These are phyloP conservation scores for Pantala flavescens DNA, from an alignment of 1,140 invertebrate genomes.

Conservation along the genomic window DNA sequence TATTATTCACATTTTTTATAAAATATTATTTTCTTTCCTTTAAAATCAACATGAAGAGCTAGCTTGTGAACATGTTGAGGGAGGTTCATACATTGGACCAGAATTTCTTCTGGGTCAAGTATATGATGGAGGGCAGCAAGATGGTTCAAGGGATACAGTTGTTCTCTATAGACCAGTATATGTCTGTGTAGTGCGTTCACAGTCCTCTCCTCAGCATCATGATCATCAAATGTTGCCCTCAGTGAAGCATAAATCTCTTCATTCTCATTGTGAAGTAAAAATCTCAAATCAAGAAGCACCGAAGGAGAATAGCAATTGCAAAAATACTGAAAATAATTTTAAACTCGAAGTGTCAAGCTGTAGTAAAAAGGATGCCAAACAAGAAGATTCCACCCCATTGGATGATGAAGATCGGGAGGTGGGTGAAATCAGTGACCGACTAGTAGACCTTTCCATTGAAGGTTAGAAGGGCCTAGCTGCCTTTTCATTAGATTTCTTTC, in stretches of 20 bases:
- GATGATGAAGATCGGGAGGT: neutral
- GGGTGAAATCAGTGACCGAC: neutral
- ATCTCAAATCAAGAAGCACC: neutral
- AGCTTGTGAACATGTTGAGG: constrained; percentile 61
- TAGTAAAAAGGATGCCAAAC: neutral
- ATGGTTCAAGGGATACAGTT: constrained; percentile 35
- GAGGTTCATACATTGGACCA: constrained; percentile 68
- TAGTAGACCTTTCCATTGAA: neutral
- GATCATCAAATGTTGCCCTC: neutral
- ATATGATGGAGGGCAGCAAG: constrained; percentile 56
- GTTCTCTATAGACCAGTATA: constrained; percentile 60
- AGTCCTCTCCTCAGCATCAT: constrained; percentile 4
- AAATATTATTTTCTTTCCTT: too few species aligned
- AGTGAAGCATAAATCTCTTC: neutral
- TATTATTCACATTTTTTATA: too few species aligned
- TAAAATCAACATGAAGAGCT: constrained; percentile 42
- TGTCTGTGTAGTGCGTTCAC: constrained; percentile 40
- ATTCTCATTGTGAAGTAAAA: neutral
- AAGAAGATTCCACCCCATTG: neutral
- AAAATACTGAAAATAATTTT: neutral
- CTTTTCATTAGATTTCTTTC: neutral
- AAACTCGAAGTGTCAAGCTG: neutral
- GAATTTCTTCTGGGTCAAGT: constrained; percentile 74
- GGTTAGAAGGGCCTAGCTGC: neutral
- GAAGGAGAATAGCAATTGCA: neutral